Percentiles rank a stretch among this genome's conserved stretches.
phyloP scores from a whole-genome alignment of 2,888 invertebrate genomes.

The Phengaris arion region DNA sequence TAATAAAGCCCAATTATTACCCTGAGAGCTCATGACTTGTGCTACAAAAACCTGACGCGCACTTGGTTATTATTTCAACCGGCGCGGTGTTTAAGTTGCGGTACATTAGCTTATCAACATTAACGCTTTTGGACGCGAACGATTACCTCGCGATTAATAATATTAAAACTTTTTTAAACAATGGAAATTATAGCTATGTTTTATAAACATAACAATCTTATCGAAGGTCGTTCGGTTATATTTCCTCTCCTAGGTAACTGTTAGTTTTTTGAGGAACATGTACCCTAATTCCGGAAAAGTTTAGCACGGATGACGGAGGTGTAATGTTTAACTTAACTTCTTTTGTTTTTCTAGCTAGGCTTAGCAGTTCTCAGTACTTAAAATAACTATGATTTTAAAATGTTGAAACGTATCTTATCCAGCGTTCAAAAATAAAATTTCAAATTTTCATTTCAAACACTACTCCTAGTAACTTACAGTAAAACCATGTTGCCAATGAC shows the following conservation, averaged over 20 bases:
- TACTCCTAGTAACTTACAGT: too few relatives aligned
- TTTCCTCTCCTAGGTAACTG: slow-evolving; percentile 11
- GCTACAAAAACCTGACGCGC: not conserved
- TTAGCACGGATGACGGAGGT: not conserved
- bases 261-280: not conserved
- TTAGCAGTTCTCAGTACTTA: not conserved
- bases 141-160: slow-evolving; percentile 14
- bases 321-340: not conserved
- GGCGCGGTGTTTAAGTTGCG: not conserved
- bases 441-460: too few relatives aligned
- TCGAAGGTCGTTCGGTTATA: slow-evolving; percentile 1
- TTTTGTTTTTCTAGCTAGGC: not conserved
- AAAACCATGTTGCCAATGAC: too few relatives aligned
- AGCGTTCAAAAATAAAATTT: too few relatives aligned
- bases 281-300: not conserved
- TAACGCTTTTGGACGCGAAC: not conserved
- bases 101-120: not conserved
- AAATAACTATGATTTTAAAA: too few relatives aligned
- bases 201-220: slow-evolving; percentile 31
- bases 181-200: slow-evolving; percentile 21
- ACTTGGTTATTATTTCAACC: not conserved
- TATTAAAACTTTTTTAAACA: slow-evolving; percentile 8
- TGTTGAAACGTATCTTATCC: too few relatives aligned
- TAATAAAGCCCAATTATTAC: not conserved
- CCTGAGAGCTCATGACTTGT: not conserved